Percentiles rank a stretch among this genome's conserved stretches.
Evolutionary conservation across 37 sponge, comb jelly and placozoan genomes (phyloP).

Genomic region (Spongilla lacustris): DNA sequence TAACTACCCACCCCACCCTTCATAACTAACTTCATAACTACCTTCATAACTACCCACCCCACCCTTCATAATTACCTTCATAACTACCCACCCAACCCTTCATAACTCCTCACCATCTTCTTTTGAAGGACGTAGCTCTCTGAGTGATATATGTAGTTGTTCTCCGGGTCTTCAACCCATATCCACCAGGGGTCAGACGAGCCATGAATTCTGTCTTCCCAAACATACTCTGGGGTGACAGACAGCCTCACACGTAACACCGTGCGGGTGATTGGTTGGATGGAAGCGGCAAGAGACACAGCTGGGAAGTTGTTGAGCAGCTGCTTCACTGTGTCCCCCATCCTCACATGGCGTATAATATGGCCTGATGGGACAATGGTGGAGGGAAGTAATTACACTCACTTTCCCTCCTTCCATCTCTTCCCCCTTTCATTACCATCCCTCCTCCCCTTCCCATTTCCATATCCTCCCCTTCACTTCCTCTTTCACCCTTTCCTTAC

Average conservation of each 20-base stretch:
- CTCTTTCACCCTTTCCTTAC: too few relatives aligned
- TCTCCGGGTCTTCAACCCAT: conserved; percentile 95
- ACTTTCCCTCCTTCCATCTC: neutral
- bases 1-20: too few relatives aligned
- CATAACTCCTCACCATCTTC: conserved; percentile 75
- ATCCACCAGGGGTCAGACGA: conserved; percentile 94
- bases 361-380: conserved; percentile 63
- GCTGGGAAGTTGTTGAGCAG: conserved; percentile 73
- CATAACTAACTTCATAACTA: neutral
- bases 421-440: neutral
- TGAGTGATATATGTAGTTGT: conserved; percentile 92
- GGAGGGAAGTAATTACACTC: too few relatives aligned
- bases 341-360: conserved; percentile 77
- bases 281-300: conserved; percentile 67
- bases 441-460: neutral
- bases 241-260: conserved; percentile 85
- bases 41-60: too few relatives aligned
- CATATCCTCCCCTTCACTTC: neutral
- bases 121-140: conserved; percentile 89
- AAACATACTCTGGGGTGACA: conserved; percentile 86
- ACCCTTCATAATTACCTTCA: neutral
- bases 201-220: conserved; percentile 89
- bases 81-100: neutral
- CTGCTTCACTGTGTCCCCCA: conserved; percentile 77
- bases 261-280: conserved; percentile 96